Evolutionary conservation across 2,888 invertebrate species (phyloP), one percentile per base, ranked within the genome.

Genomic region (Mayetiola destructor): DNA sequence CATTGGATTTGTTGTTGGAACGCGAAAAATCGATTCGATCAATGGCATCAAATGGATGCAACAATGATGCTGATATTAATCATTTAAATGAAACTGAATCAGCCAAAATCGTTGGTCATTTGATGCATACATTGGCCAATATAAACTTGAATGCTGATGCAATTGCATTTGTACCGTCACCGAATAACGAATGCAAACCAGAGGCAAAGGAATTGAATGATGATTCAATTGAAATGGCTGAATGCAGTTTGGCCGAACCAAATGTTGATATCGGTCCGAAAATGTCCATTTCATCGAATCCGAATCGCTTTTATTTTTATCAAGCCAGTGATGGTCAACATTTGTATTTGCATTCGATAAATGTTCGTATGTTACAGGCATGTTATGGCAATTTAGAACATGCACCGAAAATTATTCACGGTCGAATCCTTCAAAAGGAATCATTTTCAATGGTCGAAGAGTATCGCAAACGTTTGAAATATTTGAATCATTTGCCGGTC

Each of bases 251-350:
- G 18, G 57, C 58, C 4, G 29, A 59, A 10, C 35, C 57, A 16
- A 58, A 61, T 48, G 56, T 58, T 40, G 57, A 55, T 29, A 58
- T 56, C 29, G 40, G 30, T 3, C 55, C 57, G 12, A 8, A 21
- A n/a, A 18, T 14, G 8, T 40, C 18, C 29, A 32, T 12, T 9
- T 10, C 18, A 18, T 18, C 18, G 18, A 30, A 58, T 23, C 57
- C 56, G n/a, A 62, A 63, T 60, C 62, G 64, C 59, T 69, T 69
- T 60, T 70, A 69, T 62, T 68, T 68, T 60, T 70, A 75, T 73
- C 63, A 71, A 88, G 92, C 91, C 62, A 79, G 80, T 42, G 92
- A 93, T 70, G 95, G 95, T 0, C 94, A 94, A 70, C 88, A 92
- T 69, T 81, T 95, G 57, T 97, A 89, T 71, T 75, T 96, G 60